Conservation (phyloP, 2,113 vertebrate genomes). For the Pseudorasbora parva region DNA sequence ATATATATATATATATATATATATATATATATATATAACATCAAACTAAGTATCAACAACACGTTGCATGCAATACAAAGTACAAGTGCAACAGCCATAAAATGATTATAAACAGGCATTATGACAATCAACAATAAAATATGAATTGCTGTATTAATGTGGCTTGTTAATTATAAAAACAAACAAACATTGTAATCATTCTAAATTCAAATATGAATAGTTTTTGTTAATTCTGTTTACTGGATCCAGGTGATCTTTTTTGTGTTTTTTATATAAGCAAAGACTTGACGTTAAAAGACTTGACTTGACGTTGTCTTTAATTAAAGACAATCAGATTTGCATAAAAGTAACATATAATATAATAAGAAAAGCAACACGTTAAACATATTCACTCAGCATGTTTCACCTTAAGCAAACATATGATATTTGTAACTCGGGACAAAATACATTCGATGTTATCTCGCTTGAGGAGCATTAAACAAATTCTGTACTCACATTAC, state of each 20-base stretch:
- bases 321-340: background rate
- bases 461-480: slow-evolving; percentile 12
- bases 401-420: background rate
- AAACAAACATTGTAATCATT: background rate
- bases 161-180: background rate
- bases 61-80: background rate
- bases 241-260: background rate
- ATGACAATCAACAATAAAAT: background rate
- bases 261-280: background rate
- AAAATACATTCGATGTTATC: background rate
- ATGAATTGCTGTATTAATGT: background rate
- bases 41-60: too few species aligned
- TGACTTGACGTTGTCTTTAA: background rate
- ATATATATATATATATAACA: too few species aligned
- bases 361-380: background rate
- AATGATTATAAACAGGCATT: background rate
- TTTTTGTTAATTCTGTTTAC: background rate
- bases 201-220: background rate
- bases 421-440: background rate
- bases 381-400: background rate
- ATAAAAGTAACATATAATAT: background rate
- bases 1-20: too few species aligned
- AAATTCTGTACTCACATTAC: slow-evolving; percentile 16
- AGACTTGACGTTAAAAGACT: background rate
- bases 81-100: background rate